Conservation (phyloP, 2,888 invertebrate genomes). For the Drosophila pullipes region DNA sequence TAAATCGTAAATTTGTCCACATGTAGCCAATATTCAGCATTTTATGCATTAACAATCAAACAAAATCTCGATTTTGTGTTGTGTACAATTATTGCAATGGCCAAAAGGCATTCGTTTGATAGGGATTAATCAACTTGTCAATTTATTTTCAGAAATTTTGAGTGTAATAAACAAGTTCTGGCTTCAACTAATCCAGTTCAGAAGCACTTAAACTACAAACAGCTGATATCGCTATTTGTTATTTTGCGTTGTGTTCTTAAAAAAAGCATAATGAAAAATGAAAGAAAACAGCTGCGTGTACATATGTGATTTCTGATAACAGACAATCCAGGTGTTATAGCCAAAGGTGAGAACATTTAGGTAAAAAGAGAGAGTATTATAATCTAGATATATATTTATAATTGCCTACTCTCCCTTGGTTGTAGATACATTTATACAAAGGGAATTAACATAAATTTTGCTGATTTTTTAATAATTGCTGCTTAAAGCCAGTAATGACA, state of each 20-base stretch:
- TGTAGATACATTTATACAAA: neutral
- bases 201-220: conserved; percentile 11
- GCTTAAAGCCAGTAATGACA: neutral
- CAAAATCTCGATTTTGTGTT: neutral
- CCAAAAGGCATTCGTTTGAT: neutral
- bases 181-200: neutral
- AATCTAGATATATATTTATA: neutral
- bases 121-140: neutral
- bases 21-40: neutral
- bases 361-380: neutral
- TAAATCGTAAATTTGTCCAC: neutral
- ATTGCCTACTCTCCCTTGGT: too few relatives aligned
- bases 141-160: neutral
- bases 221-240: conserved; percentile 33
- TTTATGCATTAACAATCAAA: neutral
- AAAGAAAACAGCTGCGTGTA: conserved; percentile 30
- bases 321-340: neutral
- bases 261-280: neutral
- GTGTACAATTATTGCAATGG: neutral
- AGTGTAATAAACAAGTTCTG: neutral
- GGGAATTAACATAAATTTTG: neutral
- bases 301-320: conserved; percentile 18
- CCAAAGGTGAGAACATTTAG: neutral
- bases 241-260: conserved; percentile 1
- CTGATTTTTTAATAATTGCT: neutral